A percentile compares a stretch with the other conserved stretches of the same genome.
These are phyloP conservation scores for Samia ricini DNA, from an alignment of 1,140 invertebrate genomes.

Conservation along the genomic window DNA sequence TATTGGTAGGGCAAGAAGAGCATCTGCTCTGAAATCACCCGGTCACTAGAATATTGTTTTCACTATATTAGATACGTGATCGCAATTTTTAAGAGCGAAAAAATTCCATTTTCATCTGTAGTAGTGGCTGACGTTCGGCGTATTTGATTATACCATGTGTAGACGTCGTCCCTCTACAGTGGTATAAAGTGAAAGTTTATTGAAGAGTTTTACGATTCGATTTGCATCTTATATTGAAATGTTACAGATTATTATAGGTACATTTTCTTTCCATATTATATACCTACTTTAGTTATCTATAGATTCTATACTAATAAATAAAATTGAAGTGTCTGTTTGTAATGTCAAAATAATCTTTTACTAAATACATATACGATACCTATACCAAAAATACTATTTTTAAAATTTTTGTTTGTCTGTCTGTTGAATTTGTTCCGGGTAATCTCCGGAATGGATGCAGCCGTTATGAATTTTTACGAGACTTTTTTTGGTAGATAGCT, in stretches of 20 bases:
- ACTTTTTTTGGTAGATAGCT: too few species aligned
- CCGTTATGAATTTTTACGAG: too few species aligned
- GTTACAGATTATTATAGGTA: conserved; percentile 31
- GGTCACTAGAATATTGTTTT: conserved; percentile 78
- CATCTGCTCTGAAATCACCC: conserved; percentile 74
- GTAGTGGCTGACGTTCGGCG: conserved; percentile 47
- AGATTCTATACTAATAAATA: too few species aligned
- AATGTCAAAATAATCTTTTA: too few species aligned
- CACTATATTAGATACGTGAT: conserved; percentile 77
- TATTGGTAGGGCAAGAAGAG: conserved; percentile 58
- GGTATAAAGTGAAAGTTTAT: conserved; percentile 68
- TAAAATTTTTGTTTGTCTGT: too few species aligned
- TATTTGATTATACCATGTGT: conserved; percentile 70
- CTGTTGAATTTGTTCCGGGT: too few species aligned
- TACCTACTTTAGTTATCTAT: too few species aligned
- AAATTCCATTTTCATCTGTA: conserved; percentile 67
- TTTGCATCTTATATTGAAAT: conserved; percentile 71
- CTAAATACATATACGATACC: too few species aligned
- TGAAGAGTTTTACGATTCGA: conserved; percentile 62
- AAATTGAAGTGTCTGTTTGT: too few species aligned
- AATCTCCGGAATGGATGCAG: too few species aligned
- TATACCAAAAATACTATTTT: too few species aligned
- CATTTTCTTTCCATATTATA: not conserved
- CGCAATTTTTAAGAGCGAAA: conserved; percentile 75
- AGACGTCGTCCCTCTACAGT: conserved; percentile 59